Evolutionary conservation across 2,888 invertebrate species (phyloP).

Genomic region (Physocephala rufipes): DNA sequence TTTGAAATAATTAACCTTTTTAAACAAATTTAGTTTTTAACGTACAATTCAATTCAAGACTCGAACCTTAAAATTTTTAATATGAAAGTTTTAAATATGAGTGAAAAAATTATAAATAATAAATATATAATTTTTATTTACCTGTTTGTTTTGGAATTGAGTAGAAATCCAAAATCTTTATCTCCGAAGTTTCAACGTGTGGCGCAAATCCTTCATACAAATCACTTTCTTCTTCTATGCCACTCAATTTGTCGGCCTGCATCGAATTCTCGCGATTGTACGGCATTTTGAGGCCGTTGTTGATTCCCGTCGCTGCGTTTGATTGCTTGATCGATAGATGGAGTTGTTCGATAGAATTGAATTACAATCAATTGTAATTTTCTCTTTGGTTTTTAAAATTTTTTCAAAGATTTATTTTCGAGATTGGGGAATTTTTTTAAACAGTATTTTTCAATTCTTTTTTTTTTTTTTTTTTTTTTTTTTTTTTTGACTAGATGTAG

Average conservation of each 20-base stretch:
- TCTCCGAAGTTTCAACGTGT: slow-evolving; percentile 82
- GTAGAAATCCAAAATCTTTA: slow-evolving; percentile 68
- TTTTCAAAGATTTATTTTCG: neutral
- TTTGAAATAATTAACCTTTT: neutral
- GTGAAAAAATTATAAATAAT: neutral
- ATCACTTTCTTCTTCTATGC: slow-evolving; percentile 79
- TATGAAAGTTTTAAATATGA: neutral
- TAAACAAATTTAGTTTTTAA: neutral
- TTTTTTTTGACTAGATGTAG: slow-evolving; percentile 12
- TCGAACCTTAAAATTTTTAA: neutral
- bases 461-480: slow-evolving; percentile 28
- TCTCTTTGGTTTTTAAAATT: slow-evolving; percentile 9
- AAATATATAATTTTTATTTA: slow-evolving; percentile 50
- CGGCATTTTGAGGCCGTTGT: slow-evolving; percentile 55
- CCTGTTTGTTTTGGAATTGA: slow-evolving; percentile 62
- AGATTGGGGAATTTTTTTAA: slow-evolving; percentile 21
- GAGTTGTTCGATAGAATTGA: too few relatives aligned
- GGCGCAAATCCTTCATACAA: slow-evolving; percentile 82
- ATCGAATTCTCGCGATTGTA: slow-evolving; percentile 63
- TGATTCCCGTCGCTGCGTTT: slow-evolving; percentile 16
- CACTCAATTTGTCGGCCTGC: slow-evolving; percentile 75
- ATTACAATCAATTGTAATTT: slow-evolving; percentile 1
- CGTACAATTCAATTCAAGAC: neutral
- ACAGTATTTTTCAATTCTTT: slow-evolving; percentile 29
- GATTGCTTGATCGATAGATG: neutral